Percentiles rank a stretch among this genome's conserved stretches.
phyloP scores from a whole-genome alignment of 2,113 vertebrate species.

The Tonatia bakeri region DNA sequence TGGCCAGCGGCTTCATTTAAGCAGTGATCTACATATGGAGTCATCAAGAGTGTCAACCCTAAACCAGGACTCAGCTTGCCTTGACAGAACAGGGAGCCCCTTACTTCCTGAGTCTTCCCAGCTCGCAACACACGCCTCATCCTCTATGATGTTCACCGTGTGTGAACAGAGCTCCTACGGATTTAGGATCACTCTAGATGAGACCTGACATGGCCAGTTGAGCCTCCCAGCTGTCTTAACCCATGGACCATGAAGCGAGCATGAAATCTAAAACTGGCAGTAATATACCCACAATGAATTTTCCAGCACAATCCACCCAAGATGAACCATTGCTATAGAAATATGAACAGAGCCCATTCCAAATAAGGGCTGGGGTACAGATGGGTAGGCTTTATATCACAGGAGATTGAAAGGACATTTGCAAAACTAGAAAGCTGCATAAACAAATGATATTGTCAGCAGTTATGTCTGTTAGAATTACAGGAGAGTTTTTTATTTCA shows the following conservation, averaged over 20 bases:
- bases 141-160: background rate
- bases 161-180: background rate
- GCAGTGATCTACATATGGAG: background rate
- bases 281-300: background rate
- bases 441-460: background rate
- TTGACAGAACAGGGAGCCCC: background rate
- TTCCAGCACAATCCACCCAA: background rate
- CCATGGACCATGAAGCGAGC: background rate
- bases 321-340: background rate
- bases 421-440: background rate
- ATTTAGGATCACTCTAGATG: background rate
- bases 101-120: background rate
- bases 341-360: background rate
- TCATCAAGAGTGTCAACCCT: background rate
- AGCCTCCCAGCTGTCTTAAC: background rate
- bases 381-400: background rate
- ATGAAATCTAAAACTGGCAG: background rate
- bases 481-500: background rate
- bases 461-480: background rate
- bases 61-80: background rate
- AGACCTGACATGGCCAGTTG: background rate
- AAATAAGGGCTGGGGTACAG: background rate
- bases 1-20: background rate
- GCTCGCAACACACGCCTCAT: fast-evolving
- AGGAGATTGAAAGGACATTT: background rate